Evolutionary conservation across 92 coral and sea anemone genomes (phyloP).

Genomic region (Porites rus): DNA sequence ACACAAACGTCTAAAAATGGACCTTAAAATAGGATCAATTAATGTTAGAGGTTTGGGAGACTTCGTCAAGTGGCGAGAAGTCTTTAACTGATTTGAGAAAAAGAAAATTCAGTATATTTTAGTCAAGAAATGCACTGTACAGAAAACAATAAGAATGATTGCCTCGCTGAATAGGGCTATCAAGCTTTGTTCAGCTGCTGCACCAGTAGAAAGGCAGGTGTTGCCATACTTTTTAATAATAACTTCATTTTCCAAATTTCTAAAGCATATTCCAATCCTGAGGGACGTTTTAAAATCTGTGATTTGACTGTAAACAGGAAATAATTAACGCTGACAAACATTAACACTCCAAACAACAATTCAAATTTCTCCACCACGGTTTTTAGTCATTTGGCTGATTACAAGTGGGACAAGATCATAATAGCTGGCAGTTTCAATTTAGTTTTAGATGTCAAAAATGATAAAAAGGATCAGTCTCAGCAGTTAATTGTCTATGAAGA

Average conservation of each 20-base stretch:
- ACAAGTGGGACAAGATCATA: neutral
- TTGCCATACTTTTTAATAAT: slow-evolving; percentile 39
- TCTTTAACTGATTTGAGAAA: slow-evolving; percentile 25
- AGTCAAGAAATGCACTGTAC: slow-evolving; percentile 29
- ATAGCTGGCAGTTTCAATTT: no score
- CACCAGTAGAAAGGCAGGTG: neutral
- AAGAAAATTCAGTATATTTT: neutral
- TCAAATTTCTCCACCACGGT: neutral
- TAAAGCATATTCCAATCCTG: neutral
- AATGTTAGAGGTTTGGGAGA: neutral
- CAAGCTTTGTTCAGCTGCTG: no score
- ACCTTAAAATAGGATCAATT: no score
- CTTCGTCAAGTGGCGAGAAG: slow-evolving; percentile 19
- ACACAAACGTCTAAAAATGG: no score
- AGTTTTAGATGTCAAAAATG: no score
- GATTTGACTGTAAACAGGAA: neutral
- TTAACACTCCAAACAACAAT: neutral
- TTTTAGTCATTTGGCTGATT: neutral
- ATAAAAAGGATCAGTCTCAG: no score
- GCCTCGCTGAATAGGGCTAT: slow-evolving; percentile 11
- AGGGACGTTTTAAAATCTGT: neutral
- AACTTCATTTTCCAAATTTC: slow-evolving; percentile 12
- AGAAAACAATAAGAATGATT: neutral
- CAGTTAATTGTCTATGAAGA: no score
- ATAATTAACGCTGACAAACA: neutral